A percentile compares a stretch with the other conserved stretches of the same genome.
phyloP scores from a whole-genome alignment of 2,797 vertebrate genomes.

The Synanceia verrucosa region DNA sequence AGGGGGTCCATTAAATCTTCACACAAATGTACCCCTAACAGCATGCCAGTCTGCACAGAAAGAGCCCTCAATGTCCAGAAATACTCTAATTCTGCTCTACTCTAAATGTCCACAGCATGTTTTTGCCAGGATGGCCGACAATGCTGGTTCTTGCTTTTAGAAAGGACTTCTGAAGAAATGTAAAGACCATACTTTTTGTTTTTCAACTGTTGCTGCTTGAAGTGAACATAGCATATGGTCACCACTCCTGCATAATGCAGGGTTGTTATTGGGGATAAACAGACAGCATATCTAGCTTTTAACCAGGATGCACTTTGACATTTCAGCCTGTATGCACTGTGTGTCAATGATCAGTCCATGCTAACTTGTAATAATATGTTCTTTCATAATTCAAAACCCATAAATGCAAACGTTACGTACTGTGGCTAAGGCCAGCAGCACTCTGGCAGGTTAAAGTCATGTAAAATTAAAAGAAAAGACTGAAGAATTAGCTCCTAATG shows the following conservation, averaged over 20 bases:
- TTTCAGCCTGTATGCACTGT: conserved; percentile 6
- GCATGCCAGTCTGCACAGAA: conserved; percentile 13
- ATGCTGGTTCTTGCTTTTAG: not conserved
- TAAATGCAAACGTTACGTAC: not conserved
- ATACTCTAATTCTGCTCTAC: conserved; percentile 29
- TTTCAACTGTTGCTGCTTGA: not conserved
- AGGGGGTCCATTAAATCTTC: conserved; percentile 74
- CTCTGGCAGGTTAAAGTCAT: conserved; percentile 18
- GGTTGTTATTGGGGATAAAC: not conserved
- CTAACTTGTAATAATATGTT: not conserved
- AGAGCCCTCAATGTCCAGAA: conserved; percentile 16
- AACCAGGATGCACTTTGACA: conserved; percentile 1
- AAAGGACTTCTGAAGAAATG: not conserved
- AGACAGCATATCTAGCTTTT: not conserved
- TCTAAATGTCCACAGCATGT: conserved; percentile 10
- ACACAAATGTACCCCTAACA: conserved; percentile 56
- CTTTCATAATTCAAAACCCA: not conserved
- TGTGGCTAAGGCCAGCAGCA: conserved; percentile 15
- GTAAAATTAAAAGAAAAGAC: conserved; percentile 18
- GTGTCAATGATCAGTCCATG: not conserved
- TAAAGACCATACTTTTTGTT: not conserved
- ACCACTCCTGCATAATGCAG: not conserved
- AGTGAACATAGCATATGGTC: not conserved
- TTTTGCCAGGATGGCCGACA: conserved; percentile 1
- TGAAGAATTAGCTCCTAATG: conserved; percentile 62